A percentile compares a stretch with the other conserved stretches of the same genome.
phyloP scores from a whole-genome alignment of 2,113 vertebrate species.

The Cyanoramphus novaezelandiae region DNA sequence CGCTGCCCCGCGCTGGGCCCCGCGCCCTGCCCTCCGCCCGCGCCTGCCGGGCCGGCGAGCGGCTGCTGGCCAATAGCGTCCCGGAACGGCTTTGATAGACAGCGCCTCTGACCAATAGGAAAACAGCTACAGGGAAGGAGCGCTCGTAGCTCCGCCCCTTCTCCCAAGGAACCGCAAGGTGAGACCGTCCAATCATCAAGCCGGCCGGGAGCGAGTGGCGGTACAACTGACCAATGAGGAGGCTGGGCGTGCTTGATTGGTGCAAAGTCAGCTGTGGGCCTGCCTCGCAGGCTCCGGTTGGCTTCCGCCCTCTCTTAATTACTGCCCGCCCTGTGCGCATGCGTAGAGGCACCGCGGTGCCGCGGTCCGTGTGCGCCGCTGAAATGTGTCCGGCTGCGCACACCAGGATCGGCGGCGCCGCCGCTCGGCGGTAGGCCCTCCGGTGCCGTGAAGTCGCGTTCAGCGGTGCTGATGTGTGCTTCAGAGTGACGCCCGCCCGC shows the following conservation, averaged over 20 bases:
- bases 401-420: fast-evolving
- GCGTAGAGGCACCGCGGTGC: fast-evolving
- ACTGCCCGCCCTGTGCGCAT: neutral
- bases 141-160: fast-evolving
- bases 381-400: neutral
- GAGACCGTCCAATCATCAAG: neutral
- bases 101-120: fast-evolving
- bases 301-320: neutral
- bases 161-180: fast-evolving
- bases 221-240: fast-evolving
- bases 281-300: neutral
- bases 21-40: neutral
- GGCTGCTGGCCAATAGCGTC: neutral
- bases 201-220: neutral
- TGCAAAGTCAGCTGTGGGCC: neutral
- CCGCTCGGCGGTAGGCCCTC: fast-evolving
- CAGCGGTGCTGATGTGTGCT: fast-evolving
- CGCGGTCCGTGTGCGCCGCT: fast-evolving
- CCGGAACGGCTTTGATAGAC: fast-evolving
- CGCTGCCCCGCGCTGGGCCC: neutral
- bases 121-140: neutral
- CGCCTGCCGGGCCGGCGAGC: neutral
- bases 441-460: fast-evolving
- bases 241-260: fast-evolving
- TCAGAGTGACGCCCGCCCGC: neutral